These are phyloP conservation scores for Watsonalla cultraria DNA, from an alignment of 2,888 invertebrate genomes.

Conservation along the genomic window DNA sequence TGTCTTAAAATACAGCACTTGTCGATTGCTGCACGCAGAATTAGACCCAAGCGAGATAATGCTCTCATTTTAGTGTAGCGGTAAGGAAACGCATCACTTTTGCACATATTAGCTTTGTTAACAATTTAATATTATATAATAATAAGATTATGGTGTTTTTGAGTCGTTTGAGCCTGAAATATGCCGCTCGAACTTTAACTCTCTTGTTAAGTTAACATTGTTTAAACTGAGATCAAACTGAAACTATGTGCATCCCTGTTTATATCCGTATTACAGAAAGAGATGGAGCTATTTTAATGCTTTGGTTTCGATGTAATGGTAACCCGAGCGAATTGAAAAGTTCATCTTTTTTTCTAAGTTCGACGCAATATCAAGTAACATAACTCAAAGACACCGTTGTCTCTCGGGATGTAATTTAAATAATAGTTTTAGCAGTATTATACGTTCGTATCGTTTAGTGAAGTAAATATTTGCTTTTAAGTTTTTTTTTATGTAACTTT, in stretches of 20 bases:
- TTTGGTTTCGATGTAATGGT: not conserved
- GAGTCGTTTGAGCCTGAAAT: conserved; percentile 1
- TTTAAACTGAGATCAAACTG: too few relatives aligned
- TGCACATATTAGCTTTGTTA: conserved; percentile 8
- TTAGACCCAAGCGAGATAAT: conserved; percentile 23
- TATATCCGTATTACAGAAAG: too few relatives aligned
- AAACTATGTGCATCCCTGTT: too few relatives aligned
- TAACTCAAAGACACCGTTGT: conserved; percentile 7
- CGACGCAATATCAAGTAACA: not conserved
- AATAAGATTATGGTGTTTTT: not conserved
- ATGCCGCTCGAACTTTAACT: not conserved
- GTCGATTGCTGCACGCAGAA: too few relatives aligned
- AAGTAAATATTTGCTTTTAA: conserved; percentile 38
- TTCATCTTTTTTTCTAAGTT: not conserved
- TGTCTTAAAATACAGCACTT: too few relatives aligned
- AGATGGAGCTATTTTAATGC: too few relatives aligned
- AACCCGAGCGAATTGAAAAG: not conserved
- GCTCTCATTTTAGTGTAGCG: conserved; percentile 36
- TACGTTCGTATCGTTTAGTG: conserved; percentile 42
- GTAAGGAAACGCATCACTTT: conserved; percentile 29
- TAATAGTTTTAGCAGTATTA: conserved; percentile 70
- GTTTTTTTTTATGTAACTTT: conserved; percentile 40
- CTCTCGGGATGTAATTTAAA: conserved; percentile 28
- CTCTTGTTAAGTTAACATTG: too few relatives aligned
- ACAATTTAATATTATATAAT: not conserved